A percentile compares a stretch with the other conserved stretches of the same genome.
Conservation (phyloP, 2,797 vertebrate genomes). For the Lateolabrax maculatus region DNA sequence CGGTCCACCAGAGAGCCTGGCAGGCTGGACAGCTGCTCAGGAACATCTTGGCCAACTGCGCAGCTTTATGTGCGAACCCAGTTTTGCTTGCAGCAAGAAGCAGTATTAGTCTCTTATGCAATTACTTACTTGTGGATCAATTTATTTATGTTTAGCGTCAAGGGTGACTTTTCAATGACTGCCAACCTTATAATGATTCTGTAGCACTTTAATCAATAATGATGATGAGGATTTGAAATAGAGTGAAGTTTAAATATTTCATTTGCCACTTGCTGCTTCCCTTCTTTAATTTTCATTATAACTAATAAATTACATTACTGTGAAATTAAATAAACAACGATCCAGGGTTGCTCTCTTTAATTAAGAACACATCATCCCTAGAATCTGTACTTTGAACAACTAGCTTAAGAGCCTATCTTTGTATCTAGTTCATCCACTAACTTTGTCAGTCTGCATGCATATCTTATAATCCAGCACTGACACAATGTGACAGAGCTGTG, state of each 20-base stretch:
- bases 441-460: conserved; percentile 38
- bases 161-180: conserved; percentile 41
- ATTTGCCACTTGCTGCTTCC: conserved; percentile 49
- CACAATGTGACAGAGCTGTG: conserved; percentile 50
- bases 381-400: conserved; percentile 5
- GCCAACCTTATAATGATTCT: conserved; percentile 56
- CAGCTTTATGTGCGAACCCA: conserved; percentile 35
- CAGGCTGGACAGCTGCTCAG: conserved; percentile 57
- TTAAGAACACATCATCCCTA: conserved; percentile 22
- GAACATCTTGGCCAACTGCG: conserved; percentile 47
- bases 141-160: conserved; percentile 59
- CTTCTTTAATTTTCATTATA: conserved; percentile 51
- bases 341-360: conserved; percentile 45
- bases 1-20: conserved; percentile 43
- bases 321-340: conserved; percentile 61
- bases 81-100: conserved; percentile 42
- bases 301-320: conserved; percentile 53
- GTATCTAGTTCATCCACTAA: conserved; percentile 14
- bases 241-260: conserved; percentile 54
- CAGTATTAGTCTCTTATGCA: conserved; percentile 48
- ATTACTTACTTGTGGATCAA: conserved; percentile 62
- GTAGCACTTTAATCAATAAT: conserved; percentile 61
- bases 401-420: conserved; percentile 26
- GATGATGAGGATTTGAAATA: conserved; percentile 61
- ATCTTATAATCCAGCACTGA: conserved; percentile 51